Conservation (phyloP, 2,113 vertebrate genomes). For the Anhinga anhinga region DNA sequence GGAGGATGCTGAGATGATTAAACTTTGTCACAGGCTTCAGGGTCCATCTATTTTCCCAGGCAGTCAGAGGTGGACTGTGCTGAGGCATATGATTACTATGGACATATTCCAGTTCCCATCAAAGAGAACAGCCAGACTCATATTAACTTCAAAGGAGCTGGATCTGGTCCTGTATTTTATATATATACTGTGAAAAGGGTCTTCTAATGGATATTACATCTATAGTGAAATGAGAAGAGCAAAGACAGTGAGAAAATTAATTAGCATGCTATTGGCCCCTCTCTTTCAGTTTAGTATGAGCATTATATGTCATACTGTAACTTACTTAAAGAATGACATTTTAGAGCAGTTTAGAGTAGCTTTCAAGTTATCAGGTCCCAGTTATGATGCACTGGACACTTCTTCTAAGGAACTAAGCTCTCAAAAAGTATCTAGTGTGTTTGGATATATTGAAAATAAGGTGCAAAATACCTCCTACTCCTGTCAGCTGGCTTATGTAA, state of each 20-base stretch:
- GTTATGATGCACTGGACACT: background rate
- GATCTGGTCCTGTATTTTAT: background rate
- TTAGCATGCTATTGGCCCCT: background rate
- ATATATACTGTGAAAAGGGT: background rate
- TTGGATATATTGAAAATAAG: background rate
- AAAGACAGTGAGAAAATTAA: slow-evolving; percentile 37
- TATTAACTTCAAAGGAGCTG: slow-evolving; percentile 37
- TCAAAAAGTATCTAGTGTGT: background rate
- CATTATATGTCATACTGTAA: background rate
- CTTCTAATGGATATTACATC: background rate
- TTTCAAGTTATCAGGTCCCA: background rate
- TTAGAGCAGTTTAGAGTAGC: background rate
- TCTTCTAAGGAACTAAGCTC: background rate
- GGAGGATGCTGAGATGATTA: background rate
- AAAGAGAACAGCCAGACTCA: background rate
- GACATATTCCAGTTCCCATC: slow-evolving; percentile 14
- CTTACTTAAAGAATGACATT: background rate
- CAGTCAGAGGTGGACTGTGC: background rate
- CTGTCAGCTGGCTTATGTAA: background rate
- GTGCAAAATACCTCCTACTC: background rate
- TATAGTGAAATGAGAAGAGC: background rate
- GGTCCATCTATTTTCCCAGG: slow-evolving; percentile 20
- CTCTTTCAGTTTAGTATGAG: background rate
- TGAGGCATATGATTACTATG: slow-evolving; percentile 7
- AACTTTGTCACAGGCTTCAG: background rate